Evolutionary conservation across 2,888 invertebrate genomes (phyloP).

Genomic region (Acanthosepion pharaonis): DNA sequence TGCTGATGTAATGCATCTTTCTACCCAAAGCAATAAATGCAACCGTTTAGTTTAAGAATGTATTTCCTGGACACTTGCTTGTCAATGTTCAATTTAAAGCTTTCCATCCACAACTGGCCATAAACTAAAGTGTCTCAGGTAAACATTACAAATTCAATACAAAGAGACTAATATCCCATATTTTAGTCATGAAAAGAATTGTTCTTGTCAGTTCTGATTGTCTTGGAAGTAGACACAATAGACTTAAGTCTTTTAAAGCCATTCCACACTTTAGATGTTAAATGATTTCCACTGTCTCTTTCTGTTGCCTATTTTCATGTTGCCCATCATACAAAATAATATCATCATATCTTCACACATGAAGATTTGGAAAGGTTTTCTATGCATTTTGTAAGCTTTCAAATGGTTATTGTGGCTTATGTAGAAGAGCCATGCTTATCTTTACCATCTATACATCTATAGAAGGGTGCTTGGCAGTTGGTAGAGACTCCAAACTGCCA

Average conservation of each 20-base stretch:
- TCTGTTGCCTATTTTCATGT: background rate
- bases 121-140: background rate
- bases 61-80: background rate
- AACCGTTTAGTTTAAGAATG: background rate
- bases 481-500: too few species aligned
- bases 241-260: background rate
- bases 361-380: too few species aligned
- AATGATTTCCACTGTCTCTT: constrained; percentile 13
- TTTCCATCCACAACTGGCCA: constrained; percentile 20
- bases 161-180: constrained; percentile 33
- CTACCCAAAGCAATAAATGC: background rate
- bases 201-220: background rate
- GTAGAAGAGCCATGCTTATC: too few species aligned
- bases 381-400: too few species aligned
- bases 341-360: too few species aligned
- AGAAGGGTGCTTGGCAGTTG: too few species aligned
- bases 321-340: background rate
- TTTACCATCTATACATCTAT: too few species aligned
- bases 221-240: background rate
- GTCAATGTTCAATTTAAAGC: background rate
- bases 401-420: too few species aligned
- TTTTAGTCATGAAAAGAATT: background rate
- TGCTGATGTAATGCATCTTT: background rate
- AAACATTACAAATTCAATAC: constrained; percentile 20
- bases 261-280: background rate